These are phyloP conservation scores for Esox lucius DNA, from an alignment of 2,797 vertebrate species.

Conservation along the genomic window DNA sequence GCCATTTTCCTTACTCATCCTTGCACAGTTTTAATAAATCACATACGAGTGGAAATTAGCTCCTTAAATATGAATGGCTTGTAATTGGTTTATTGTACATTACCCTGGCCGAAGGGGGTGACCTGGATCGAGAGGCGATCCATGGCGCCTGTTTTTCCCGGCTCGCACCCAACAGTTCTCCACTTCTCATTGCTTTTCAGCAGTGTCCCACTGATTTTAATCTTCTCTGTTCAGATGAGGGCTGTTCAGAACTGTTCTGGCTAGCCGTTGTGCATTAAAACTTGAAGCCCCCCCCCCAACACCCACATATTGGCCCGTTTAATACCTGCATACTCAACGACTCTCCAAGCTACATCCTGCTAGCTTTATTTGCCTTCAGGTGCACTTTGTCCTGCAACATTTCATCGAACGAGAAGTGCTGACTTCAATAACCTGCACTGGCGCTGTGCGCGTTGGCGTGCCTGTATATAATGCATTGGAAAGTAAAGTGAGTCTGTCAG, in stretches of 20 bases:
- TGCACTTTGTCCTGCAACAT: constrained; percentile 37
- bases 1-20: constrained; percentile 66
- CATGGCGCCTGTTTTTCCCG: constrained; percentile 9
- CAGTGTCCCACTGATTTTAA: constrained; percentile 85
- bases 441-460: background rate
- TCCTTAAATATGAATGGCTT: constrained; percentile 81
- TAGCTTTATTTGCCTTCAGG: constrained; percentile 65
- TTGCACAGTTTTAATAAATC: constrained; percentile 73
- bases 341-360: constrained; percentile 62
- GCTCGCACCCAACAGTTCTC: constrained; percentile 54
- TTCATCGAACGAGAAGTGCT: constrained; percentile 50
- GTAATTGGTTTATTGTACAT: constrained; percentile 81
- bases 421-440: constrained; percentile 26
- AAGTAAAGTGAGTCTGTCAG: background rate
- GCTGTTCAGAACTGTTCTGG: constrained; percentile 77
- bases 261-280: constrained; percentile 73
- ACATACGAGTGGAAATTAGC: constrained; percentile 75
- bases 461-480: background rate
- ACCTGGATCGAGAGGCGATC: constrained; percentile 50
- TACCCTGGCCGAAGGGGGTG: constrained; percentile 60
- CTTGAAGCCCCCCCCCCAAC: constrained; percentile 51
- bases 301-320: constrained; percentile 72
- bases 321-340: constrained; percentile 67
- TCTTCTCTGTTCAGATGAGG: constrained; percentile 80
- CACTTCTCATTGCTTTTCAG: constrained; percentile 72